Evolutionary conservation across 2,888 invertebrate species (phyloP), one percentile per base, ranked within the genome.

Genomic region (Tenodera sinensis): DNA sequence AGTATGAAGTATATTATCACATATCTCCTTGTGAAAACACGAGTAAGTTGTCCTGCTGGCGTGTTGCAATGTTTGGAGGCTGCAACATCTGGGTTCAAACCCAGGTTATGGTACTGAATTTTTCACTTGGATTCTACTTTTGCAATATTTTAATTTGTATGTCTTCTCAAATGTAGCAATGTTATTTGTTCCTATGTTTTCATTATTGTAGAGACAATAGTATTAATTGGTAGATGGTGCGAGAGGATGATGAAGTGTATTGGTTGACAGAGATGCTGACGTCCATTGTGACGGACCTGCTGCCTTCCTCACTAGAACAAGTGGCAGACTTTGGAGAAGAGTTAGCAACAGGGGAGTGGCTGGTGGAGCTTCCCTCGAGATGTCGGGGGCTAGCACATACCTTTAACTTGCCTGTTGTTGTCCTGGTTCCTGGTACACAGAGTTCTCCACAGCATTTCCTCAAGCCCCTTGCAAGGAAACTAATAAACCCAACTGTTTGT

Each of bases 401-500:
- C 28, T 90, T 93, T 83, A 93, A 93, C 89, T 88, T 93, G 25
- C 92, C 92, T 9, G 93, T 94, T 0, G 90, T 93, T 1, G 93
- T 94, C 89, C 91, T 93, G 3, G 92, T 94, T 85, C 93, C 93
- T 14, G 93, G 94, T 14, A 90, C 93, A 30, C 88, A 90, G 27
- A 89, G 87, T 15, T 20, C 84, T 8, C 81, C 87, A n/a, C 54
- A 83, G 27, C 54, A 88, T 20, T 34, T 87, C 15, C 25, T 90
- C 93, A 7, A 91, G 91, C 88, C 92, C 92, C 34, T 92, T 93
- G 90, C 84, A 3, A 91, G 91, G 71, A 91, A 92, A 82, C 89
- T 94, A 14, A 91, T 94, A 83, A 92, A 93, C 90, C 94, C 94
- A 0, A 92, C 93, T 1, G 93, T 93, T 91, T 92, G 92, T 89